These are phyloP conservation scores for Spodoptera exigua DNA, from an alignment of 2,888 invertebrate genomes.

Conservation along the genomic window DNA sequence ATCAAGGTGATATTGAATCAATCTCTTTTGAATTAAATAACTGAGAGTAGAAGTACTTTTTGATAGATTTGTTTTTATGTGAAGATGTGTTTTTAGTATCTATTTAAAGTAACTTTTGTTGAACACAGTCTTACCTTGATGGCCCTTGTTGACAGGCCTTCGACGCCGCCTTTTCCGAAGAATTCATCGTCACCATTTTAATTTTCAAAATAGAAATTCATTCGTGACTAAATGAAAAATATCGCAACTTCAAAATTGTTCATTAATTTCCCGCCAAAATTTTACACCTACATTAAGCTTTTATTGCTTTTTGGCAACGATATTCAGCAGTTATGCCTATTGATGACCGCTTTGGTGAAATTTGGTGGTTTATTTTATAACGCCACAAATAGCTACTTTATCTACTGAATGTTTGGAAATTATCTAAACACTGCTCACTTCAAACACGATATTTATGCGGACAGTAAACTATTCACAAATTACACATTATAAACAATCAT, in stretches of 20 bases:
- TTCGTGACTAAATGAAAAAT: conserved; percentile 47
- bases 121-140: conserved; percentile 72
- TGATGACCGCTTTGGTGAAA: conserved; percentile 26
- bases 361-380: conserved; percentile 46
- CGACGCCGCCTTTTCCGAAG: conserved; percentile 87
- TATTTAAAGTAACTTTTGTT: too few species aligned
- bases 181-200: conserved; percentile 89
- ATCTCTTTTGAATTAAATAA: too few species aligned
- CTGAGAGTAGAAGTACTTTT: neutral
- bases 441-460: conserved; percentile 26
- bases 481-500: conserved; percentile 15
- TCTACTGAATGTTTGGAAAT: conserved; percentile 39
- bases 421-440: conserved; percentile 48
- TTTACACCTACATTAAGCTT: conserved; percentile 27
- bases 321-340: conserved; percentile 29
- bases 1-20: too few species aligned
- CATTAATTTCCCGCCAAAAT: conserved; percentile 49
- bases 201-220: conserved; percentile 56
- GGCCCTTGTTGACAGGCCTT: conserved; percentile 88
- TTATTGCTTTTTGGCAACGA: conserved; percentile 47
- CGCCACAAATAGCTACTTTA: conserved; percentile 57
- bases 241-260: conserved; percentile 29
- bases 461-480: conserved; percentile 21
- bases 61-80: too few species aligned
- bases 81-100: too few species aligned